Evolutionary conservation across 2,113 vertebrate genomes (phyloP), one percentile per base, ranked within the genome.

Genomic region (Nipponia nippon): DNA sequence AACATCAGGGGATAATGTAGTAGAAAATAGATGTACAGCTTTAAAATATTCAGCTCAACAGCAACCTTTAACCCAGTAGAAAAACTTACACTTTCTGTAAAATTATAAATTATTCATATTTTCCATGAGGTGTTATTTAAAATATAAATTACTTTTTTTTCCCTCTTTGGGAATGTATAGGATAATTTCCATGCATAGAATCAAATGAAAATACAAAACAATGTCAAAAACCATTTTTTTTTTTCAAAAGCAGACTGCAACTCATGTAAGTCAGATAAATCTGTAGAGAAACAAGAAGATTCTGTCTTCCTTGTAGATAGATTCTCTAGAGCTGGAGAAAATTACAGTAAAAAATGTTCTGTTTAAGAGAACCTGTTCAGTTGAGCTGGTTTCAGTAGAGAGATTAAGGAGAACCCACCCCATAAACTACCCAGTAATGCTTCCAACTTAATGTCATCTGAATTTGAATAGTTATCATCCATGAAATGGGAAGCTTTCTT

Each of bases 1-100:
- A 90, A 89, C 21, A 71, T 56, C 15, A 67, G 49, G 21, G 96
- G 66, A 70, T 6, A 91, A 27, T 38, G 21, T 27, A 65, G 10
- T 58, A 89, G 42, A 61, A 94, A 95, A 89, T 32, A 89, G 52
- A 53, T 70, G 14, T 78, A 62, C 59, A 89, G 8, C 40, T 95
- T 95, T 44, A 86, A 97, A 94, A 49, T 65, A 95, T 61, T 84
- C 89, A 83, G 61, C 40, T 80, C 34, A 89, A 91, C 32, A 77
- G 9, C 56, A 66, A 62, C 8, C 49, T 91, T 91, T 86, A 53
- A 62, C 49, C 25, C 40, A 80, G 42, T 3, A 47, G 12, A 52
- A 89, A 91, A 93, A 11, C 32, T 40, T 83, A 32, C 3, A 26
- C 17, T 15, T 29, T 23, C 84, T 2, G 16, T 30, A 70, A 30